phyloP scores from a whole-genome alignment of 2,888 invertebrate genomes.

The Stegophylla sp. region DNA sequence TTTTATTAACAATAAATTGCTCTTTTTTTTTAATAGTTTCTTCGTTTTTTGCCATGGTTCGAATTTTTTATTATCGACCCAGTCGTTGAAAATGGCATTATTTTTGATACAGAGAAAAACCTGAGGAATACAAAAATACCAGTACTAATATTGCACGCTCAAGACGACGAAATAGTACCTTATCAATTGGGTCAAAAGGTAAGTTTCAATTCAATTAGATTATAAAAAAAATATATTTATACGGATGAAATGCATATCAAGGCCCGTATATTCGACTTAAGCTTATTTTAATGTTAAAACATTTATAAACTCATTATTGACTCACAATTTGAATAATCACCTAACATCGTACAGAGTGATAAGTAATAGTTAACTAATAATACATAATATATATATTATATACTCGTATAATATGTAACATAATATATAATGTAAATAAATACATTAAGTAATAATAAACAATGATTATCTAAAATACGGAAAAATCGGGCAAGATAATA shows the following conservation, averaged over 20 bases:
- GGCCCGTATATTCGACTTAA: not conserved
- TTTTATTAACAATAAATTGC: too few relatives aligned
- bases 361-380: too few relatives aligned
- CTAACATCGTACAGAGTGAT: too few relatives aligned
- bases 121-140: constrained; percentile 75
- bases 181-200: constrained; percentile 80
- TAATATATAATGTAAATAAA: too few relatives aligned
- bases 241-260: not conserved
- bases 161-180: constrained; percentile 88
- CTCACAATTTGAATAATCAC: too few relatives aligned
- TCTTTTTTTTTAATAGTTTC: not conserved
- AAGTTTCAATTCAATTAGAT: constrained; percentile 58
- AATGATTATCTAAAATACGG: too few relatives aligned
- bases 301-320: too few relatives aligned
- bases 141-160: constrained; percentile 87
- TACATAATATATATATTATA: too few relatives aligned
- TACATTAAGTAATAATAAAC: too few relatives aligned
- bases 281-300: not conserved
- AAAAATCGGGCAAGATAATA: too few relatives aligned
- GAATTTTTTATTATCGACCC: constrained; percentile 78
- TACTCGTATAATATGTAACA: too few relatives aligned
- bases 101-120: constrained; percentile 81
- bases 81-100: constrained; percentile 75
- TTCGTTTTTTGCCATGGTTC: constrained; percentile 68
- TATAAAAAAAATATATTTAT: not conserved